phyloP scores from a whole-genome alignment of 2,888 invertebrate genomes.

The Onthophagus sagittarius region DNA sequence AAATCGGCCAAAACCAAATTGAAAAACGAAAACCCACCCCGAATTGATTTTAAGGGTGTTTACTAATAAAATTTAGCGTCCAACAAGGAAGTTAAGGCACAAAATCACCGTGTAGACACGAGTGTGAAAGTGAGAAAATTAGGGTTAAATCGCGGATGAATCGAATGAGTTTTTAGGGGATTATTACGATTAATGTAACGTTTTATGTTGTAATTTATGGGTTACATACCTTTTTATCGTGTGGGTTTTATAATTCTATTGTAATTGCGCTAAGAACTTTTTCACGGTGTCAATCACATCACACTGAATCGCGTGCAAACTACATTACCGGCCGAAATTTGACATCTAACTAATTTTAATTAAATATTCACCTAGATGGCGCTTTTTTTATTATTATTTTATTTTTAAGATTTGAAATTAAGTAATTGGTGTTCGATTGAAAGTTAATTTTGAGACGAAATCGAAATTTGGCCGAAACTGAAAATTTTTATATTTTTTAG shows the following conservation, averaged over 20 bases:
- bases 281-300: constrained; percentile 37
- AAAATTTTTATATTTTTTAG: no score
- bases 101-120: no score
- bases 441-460: no score
- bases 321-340: constrained; percentile 22
- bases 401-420: background rate
- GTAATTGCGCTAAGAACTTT: constrained; percentile 33
- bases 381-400: constrained; percentile 1
- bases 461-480: no score
- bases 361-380: constrained; percentile 15
- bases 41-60: background rate
- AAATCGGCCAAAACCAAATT: background rate
- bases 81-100: no score
- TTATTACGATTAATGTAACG: no score
- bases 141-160: no score
- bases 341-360: background rate
- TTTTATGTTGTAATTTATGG: background rate
- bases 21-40: background rate
- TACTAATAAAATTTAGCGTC: no score
- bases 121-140: no score
- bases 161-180: background rate
- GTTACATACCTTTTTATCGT: background rate
- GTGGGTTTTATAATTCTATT: constrained; percentile 28
- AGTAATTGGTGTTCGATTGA: no score
- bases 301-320: constrained; percentile 21